Percentiles rank a stretch among this genome's conserved stretches.
phyloP scores from a whole-genome alignment of 64 coral and sea anemone species.

The Porites australiensis region DNA sequence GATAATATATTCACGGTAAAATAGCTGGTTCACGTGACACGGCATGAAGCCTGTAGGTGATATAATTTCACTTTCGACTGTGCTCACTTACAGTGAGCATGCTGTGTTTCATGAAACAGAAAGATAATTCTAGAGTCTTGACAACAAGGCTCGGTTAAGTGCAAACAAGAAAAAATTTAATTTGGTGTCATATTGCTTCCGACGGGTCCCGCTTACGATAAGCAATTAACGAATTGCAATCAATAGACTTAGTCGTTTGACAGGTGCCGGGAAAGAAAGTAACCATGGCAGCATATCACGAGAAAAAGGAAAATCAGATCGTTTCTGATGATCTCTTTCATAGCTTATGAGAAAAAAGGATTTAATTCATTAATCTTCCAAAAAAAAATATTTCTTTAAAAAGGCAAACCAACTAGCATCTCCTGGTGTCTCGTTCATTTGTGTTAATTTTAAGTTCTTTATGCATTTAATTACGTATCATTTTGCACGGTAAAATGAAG shows the following conservation, averaged over 20 bases:
- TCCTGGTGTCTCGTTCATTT: no score
- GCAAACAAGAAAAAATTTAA: neutral
- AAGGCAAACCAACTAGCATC: no score
- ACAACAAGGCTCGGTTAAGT: neutral
- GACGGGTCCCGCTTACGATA: neutral
- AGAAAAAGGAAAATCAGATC: neutral
- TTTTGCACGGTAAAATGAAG: no score
- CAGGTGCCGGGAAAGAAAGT: neutral
- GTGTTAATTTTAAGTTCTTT: no score
- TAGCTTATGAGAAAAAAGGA: neutral
- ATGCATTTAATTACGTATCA: no score
- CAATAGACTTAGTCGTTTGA: constrained; percentile 7
- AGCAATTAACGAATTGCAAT: constrained; percentile 24
- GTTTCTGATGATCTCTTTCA: neutral
- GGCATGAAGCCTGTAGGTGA: neutral
- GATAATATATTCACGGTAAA: neutral
- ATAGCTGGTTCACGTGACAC: neutral
- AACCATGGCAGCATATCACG: neutral
- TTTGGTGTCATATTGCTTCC: neutral
- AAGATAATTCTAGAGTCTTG: neutral
- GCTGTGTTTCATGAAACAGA: neutral
- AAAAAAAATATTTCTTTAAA: no score
- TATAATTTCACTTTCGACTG: neutral
- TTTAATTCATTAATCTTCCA: no score
- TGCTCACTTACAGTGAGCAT: neutral